Base-by-base conservation (phyloP, 2,888 invertebrate genomes). In the Conchocele bisecta region DNA sequence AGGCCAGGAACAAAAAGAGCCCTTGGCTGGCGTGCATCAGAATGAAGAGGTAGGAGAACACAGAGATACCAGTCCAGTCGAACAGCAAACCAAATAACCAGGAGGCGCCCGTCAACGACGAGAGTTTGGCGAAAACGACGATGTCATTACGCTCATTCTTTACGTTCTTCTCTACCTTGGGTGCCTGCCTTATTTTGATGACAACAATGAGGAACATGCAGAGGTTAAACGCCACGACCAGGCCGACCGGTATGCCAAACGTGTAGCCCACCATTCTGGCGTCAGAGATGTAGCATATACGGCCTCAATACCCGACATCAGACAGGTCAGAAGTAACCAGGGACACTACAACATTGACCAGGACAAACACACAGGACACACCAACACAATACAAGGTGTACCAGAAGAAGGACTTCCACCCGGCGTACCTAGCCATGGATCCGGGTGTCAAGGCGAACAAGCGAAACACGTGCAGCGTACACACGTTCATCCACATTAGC, bases 81-180 rank as follows among this genome's bases (percentile, higher is more conserved):
- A 66, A 69, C 1, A 74, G 44, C 29, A 74, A 66, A 0, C 74
- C 74, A 57, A 74, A 74, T 24, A 74, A 37, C 74, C 74, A 74
- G 5, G 61, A 61, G 11, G 58, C 24, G 9, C 74, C 74, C 13
- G 74, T 74, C 3, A 74, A 42, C 0, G 74, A 50, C 2, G 74
- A 69, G 4, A 74, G 46, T 53, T 69, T 69, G 0, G 50, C 39
- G 39, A 69, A 58, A 0, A 74, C 39, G 20, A 61, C 3, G 9
- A 61, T 31, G 20, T 74, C 54, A 46, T 68, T 69, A 9, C 69
- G 56, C 7, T 69, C 61, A 53, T 74, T 41, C 17, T 65, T 60
- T 3, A 66, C 65, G 50, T 48, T 57, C 31, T 51, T 69, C 35
- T 56, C 33, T 9, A 69, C 31, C 0, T n/a, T n/a, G 15, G 65